A percentile compares a stretch with the other conserved stretches of the same genome.
These are phyloP conservation scores for Diogma glabrata DNA, from an alignment of 2,888 invertebrate genomes.

Conservation along the genomic window DNA sequence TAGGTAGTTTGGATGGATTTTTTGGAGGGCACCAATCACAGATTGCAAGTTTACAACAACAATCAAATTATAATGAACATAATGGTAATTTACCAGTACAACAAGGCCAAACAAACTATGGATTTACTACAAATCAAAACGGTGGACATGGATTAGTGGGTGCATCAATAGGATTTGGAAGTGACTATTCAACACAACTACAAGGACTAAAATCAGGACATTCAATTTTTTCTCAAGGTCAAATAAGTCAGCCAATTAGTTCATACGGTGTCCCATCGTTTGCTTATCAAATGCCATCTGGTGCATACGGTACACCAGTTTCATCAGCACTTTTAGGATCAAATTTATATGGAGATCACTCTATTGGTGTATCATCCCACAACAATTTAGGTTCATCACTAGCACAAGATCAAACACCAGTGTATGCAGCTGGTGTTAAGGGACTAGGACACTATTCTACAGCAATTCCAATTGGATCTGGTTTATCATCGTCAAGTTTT, in stretches of 20 bases:
- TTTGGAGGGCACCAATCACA: background rate
- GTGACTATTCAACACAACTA: background rate
- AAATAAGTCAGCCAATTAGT: background rate
- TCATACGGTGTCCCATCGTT: background rate
- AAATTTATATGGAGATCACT: no score
- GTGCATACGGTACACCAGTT: conserved; percentile 3
- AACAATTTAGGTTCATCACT: conserved; percentile 2
- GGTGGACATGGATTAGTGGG: conserved; percentile 1
- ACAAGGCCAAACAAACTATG: background rate
- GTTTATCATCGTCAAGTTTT: background rate
- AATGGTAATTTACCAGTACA: background rate
- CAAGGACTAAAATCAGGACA: background rate
- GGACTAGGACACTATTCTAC: conserved; percentile 8
- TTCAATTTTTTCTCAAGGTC: no score
- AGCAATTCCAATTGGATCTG: background rate
- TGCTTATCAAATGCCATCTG: background rate
- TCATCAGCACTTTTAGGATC: background rate
- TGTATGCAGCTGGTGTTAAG: conserved; percentile 2
- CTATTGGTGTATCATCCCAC: background rate
- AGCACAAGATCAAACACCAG: background rate
- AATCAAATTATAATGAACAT: no score
- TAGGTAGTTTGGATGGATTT: background rate
- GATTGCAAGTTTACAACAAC: no score
- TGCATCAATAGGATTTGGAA: no score
- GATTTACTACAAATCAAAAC: background rate